A percentile compares a stretch with the other conserved stretches of the same genome.
These are phyloP conservation scores for Kryptopterus vitreolus DNA, from an alignment of 2,797 vertebrate species.

Conservation along the genomic window DNA sequence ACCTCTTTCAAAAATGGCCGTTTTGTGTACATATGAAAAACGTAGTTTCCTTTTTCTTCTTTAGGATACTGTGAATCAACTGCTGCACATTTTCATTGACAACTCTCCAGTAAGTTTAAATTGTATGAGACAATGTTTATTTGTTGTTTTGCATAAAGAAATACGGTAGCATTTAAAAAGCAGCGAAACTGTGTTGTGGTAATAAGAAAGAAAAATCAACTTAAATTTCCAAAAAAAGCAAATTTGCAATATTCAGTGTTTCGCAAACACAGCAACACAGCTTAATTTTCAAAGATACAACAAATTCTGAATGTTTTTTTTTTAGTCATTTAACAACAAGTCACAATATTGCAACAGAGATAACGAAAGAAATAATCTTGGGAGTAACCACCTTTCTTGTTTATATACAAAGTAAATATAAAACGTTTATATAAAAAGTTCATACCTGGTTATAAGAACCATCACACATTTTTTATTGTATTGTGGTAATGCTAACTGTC, in stretches of 20 bases:
- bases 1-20: background rate
- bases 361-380: background rate
- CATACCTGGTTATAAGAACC: background rate
- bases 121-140: background rate
- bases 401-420: background rate
- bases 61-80: slow-evolving; percentile 94
- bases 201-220: background rate
- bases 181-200: background rate
- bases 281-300: background rate
- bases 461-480: background rate
- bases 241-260: background rate
- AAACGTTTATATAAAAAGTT: background rate
- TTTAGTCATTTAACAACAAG: no score
- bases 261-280: background rate
- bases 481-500: background rate
- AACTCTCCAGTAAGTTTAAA: slow-evolving; percentile 85
- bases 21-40: background rate
- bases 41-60: slow-evolving; percentile 43
- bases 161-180: background rate
- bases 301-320: background rate
- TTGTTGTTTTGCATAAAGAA: background rate
- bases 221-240: no score
- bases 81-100: slow-evolving; percentile 92
- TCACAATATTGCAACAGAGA: background rate
- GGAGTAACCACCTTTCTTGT: background rate